A percentile compares a stretch with the other conserved stretches of the same genome.
These are phyloP conservation scores for Rostratula benghalensis DNA, from an alignment of 2,113 vertebrate species.

Conservation along the genomic window DNA sequence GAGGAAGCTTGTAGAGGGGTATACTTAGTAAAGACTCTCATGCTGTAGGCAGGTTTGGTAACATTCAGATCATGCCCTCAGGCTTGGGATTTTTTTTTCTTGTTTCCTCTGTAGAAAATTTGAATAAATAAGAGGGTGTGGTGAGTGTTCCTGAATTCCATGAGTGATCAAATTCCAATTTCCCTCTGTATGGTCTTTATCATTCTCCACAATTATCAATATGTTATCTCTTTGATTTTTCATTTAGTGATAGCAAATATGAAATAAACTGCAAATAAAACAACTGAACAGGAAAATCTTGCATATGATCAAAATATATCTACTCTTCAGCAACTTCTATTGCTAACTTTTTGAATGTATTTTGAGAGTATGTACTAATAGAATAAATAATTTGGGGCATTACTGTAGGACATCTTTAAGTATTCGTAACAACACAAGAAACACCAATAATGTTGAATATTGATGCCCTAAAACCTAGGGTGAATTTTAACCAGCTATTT, in stretches of 20 bases:
- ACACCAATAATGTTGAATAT: not conserved
- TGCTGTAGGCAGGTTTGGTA: conserved; percentile 25
- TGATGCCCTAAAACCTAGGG: not conserved
- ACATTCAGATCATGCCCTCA: not conserved
- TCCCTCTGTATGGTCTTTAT: not conserved
- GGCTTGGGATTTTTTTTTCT: conserved; percentile 44
- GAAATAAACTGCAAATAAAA: not conserved
- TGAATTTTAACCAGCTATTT: not conserved
- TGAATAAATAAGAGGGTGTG: conserved; percentile 56
- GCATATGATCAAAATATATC: not conserved
- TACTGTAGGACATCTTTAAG: not conserved
- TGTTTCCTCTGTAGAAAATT: conserved; percentile 50
- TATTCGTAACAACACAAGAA: not conserved
- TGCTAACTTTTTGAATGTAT: not conserved
- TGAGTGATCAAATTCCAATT: conserved; percentile 11
- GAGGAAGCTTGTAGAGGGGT: not conserved
- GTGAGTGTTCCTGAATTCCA: conserved; percentile 5
- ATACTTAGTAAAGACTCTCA: not conserved
- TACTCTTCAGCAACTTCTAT: not conserved
- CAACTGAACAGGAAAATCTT: not conserved
- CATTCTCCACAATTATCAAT: not conserved
- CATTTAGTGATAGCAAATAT: not conserved
- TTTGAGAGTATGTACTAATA: not conserved
- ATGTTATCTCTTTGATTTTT: not conserved
- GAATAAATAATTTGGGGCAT: not conserved